Base-by-base conservation (phyloP, 2,888 invertebrate species). In the Epinotia nisella region DNA sequence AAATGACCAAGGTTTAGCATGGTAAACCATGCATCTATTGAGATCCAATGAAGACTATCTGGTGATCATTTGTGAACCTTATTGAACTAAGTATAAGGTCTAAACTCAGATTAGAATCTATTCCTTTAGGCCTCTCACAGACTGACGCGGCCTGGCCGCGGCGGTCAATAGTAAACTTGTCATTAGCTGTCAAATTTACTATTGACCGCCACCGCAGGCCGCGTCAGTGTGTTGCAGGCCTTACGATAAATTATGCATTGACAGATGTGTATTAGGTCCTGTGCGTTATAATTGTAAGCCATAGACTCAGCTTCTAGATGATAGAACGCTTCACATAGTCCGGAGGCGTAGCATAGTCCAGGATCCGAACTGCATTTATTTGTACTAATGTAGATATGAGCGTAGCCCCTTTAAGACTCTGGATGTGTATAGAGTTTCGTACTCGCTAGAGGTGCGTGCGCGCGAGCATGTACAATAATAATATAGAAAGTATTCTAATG, bases 401-500 rank as follows among this genome's bases (percentile, higher is more conserved):
- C 84, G 86, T 90, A 90, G 90, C 82, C 83, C 86, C 86, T 85
- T 82, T 83, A 59, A 75, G 64, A 68, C 77, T 81, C 79, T 81
- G 74, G 74, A 78, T 79, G 83, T 85, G 83, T 83, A 84, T 83
- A 85, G 84, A 79, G 73, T 73, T 59, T 58, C 68, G 62, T 68
- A 69, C 73, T 69, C 68, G 62, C 58, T 68, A 76, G 83, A 82
- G 83, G 85, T 80, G 81, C 79, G 83, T 82, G 82, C 83, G 82
- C 85, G 85, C 83, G 85, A 88, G 89, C 88, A 87, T 89, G 90
- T 90, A 91, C 89, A 88, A 90, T 87, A 88, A 88, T 87, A 90
- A 86, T 87, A 91, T 92, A 93, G 92, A 90, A 90, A 86, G 86
- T 93, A 94, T 93, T 93, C 93, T 93, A 93, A 89, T 93, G 93